A percentile compares a stretch with the other conserved stretches of the same genome.
Conservation (phyloP, 2,797 vertebrate species). For the Lophotriccus pileatus region DNA sequence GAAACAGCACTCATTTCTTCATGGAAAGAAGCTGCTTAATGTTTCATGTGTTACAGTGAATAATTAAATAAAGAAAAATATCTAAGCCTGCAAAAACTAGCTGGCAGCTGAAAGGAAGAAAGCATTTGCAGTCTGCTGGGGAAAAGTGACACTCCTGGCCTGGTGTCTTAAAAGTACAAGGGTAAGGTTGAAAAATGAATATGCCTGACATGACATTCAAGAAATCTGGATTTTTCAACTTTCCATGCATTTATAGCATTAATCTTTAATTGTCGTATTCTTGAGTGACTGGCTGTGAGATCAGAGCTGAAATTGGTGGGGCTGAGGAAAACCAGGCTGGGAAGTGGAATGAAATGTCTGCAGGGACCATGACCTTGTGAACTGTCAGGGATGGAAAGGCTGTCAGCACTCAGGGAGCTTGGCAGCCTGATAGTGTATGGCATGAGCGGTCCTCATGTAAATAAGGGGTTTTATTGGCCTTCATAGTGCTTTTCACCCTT, state of each 20-base stretch:
- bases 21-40: constrained; percentile 50
- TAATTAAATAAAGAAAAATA: constrained; percentile 63
- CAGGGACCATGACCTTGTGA: not conserved
- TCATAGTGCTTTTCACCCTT: not conserved
- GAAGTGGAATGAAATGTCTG: not conserved
- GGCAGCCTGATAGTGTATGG: not conserved
- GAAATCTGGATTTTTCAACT: constrained; percentile 18
- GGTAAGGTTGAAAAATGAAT: constrained; percentile 34
- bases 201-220: not conserved
- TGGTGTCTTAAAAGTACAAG: constrained; percentile 31
- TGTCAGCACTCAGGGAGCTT: constrained; percentile 1
- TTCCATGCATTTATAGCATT: constrained; percentile 32
- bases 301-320: not conserved
- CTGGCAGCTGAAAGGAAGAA: constrained; percentile 34
- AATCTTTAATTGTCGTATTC: constrained; percentile 39
- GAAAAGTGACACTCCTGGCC: constrained; percentile 32
- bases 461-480: not conserved
- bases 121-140: constrained; percentile 48
- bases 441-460: not conserved
- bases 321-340: not conserved
- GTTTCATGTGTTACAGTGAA: constrained; percentile 60
- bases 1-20: constrained; percentile 29
- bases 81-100: not conserved
- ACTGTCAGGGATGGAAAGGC: not conserved
- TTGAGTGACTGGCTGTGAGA: constrained; percentile 12